Base-by-base conservation (phyloP, 2,888 invertebrate species). In the Ormyrus rosae region DNA sequence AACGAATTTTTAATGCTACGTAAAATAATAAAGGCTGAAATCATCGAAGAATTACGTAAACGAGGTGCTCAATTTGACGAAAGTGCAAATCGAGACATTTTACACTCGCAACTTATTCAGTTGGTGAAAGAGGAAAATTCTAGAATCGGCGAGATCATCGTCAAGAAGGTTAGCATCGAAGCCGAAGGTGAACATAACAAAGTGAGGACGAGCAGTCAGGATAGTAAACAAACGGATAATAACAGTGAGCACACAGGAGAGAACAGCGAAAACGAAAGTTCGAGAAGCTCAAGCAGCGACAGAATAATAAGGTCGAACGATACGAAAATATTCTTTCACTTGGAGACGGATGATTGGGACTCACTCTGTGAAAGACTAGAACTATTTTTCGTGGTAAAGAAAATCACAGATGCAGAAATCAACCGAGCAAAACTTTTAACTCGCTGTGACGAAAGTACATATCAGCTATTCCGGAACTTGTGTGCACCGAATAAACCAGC, bases 401-500 rank as follows among this genome's bases (percentile, higher is more conserved):
- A n/a, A n/a, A n/a, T n/a, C n/a, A n/a, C n/a, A n/a, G n/a, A n/a
- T n/a, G n/a, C n/a, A n/a, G n/a, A n/a, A n/a, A n/a, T n/a, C n/a
- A n/a, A n/a, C n/a, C n/a, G n/a, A n/a, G n/a, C n/a, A n/a, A n/a
- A n/a, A n/a, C n/a, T n/a, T n/a, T n/a, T n/a, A n/a, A n/a, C n/a
- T n/a, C n/a, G n/a, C n/a, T n/a, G n/a, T n/a, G n/a, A n/a, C n/a
- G n/a, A n/a, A n/a, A n/a, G n/a, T n/a, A n/a, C n/a, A n/a, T n/a
- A n/a, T n/a, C n/a, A n/a, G n/a, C n/a, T n/a, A n/a, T n/a, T n/a
- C n/a, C n/a, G n/a, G n/a, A n/a, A n/a, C n/a, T n/a, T n/a, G n/a
- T n/a, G n/a, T 84, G n/a, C 88, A 60, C 85, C 87, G 88, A 8
- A 51, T 19, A 63, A 63, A 63, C 11, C 5, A 46, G 10, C 78